Conservation (phyloP, 2,888 invertebrate species). For the Gerris lacustris region DNA sequence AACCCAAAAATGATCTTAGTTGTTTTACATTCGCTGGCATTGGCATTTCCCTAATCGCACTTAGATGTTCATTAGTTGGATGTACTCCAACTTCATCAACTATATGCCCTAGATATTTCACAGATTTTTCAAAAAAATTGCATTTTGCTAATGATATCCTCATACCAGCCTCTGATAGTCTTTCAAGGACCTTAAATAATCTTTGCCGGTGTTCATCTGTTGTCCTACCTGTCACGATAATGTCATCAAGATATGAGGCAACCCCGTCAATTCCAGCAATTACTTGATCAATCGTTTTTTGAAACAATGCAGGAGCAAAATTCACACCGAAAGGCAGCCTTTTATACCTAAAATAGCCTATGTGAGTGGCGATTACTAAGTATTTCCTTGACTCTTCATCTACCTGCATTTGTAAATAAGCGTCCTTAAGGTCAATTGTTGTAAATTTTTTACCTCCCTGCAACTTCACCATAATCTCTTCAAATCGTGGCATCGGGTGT, state of each 20-base stretch:
- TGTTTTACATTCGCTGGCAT: neutral
- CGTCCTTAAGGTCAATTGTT: too few species aligned
- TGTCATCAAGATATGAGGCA: constrained; percentile 6
- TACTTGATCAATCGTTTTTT: constrained; percentile 11
- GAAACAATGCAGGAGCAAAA: constrained; percentile 2
- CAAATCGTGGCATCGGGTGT: constrained; percentile 10
- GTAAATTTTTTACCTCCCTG: constrained; percentile 10
- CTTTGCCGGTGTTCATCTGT: constrained; percentile 13
- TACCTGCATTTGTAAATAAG: neutral
- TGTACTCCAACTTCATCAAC: too few species aligned
- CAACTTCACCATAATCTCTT: constrained; percentile 8
- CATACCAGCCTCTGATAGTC: neutral
- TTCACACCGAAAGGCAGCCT: neutral
- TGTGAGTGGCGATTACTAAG: constrained; percentile 5
- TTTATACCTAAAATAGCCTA: constrained; percentile 10
- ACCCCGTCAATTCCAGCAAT: constrained; percentile 4
- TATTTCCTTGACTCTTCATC: neutral
- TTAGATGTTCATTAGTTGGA: too few species aligned
- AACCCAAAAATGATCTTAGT: neutral
- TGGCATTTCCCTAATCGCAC: neutral
- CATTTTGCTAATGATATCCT: neutral
- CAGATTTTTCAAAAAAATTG: too few species aligned
- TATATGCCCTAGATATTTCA: too few species aligned
- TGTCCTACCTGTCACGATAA: constrained; percentile 1
- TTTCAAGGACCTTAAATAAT: constrained; percentile 5